These are phyloP conservation scores for Apamea anceps DNA, from an alignment of 2,888 invertebrate genomes.

Conservation along the genomic window DNA sequence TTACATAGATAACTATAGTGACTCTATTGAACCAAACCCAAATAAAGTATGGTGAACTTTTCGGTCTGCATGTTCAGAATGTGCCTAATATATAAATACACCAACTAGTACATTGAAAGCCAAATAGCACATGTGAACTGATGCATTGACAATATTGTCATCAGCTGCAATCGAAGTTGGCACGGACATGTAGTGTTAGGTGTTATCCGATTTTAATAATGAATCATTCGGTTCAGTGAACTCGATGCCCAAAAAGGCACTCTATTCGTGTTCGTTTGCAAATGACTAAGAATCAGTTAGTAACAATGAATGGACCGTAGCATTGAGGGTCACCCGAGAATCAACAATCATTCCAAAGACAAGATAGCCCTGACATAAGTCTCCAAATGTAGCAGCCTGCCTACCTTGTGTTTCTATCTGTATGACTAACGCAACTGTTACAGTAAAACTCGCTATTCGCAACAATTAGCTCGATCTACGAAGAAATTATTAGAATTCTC, in stretches of 20 bases:
- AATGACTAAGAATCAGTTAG: constrained; percentile 72
- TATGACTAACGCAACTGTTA: constrained; percentile 77
- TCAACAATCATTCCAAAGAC: constrained; percentile 76
- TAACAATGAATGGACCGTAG: constrained; percentile 79
- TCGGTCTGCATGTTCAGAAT: constrained; percentile 67
- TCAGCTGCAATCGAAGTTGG: constrained; percentile 71
- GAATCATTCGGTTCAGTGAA: constrained; percentile 81
- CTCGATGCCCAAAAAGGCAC: constrained; percentile 76
- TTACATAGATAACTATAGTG: constrained; percentile 20
- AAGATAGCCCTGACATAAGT: constrained; percentile 87
- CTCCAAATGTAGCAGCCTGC: constrained; percentile 88
- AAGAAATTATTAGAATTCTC: constrained; percentile 56
- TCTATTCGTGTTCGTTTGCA: constrained; percentile 75
- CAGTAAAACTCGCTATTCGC: constrained; percentile 72
- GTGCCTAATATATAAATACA: constrained; percentile 59
- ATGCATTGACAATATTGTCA: constrained; percentile 68
- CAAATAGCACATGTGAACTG: constrained; percentile 46
- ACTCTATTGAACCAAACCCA: constrained; percentile 64
- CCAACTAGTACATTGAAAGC: constrained; percentile 63
- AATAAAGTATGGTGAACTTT: constrained; percentile 67
- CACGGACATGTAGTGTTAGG: constrained; percentile 59
- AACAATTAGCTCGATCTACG: constrained; percentile 71
- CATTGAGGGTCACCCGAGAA: constrained; percentile 72
- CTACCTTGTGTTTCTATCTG: constrained; percentile 87
- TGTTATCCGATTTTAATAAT: constrained; percentile 74